phyloP scores from a whole-genome alignment of 2,888 invertebrate species.

The Dasysyrphus albostriatus region DNA sequence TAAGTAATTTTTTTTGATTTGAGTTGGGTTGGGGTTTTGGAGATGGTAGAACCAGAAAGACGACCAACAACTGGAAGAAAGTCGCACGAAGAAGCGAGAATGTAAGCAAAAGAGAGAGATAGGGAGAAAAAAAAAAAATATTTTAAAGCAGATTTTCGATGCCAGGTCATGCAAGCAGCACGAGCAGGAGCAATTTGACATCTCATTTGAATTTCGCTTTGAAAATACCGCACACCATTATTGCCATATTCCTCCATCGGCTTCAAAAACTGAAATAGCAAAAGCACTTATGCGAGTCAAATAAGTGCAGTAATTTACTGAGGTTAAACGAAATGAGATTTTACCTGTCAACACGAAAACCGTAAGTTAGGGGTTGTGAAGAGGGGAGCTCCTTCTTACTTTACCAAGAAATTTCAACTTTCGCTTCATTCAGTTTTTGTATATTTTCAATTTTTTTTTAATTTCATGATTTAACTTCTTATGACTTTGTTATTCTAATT shows the following conservation, averaged over 20 bases:
- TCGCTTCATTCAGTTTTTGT: not conserved
- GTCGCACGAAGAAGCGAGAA: not conserved
- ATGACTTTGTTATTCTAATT: constrained; percentile 25
- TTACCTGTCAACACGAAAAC: constrained; percentile 33
- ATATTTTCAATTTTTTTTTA: not conserved
- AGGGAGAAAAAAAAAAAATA: constrained; percentile 24
- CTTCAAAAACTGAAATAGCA: constrained; percentile 13
- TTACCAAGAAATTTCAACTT: not conserved
- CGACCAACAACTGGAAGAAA: not conserved
- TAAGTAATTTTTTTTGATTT: not conserved
- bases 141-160: constrained; percentile 50
- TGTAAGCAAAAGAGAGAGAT: too few relatives aligned
- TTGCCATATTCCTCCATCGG: not conserved
- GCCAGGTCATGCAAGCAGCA: constrained; percentile 23
- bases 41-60: not conserved
- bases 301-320: constrained; percentile 51
- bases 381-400: not conserved
- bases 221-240: constrained; percentile 14
- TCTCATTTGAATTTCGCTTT: constrained; percentile 41
- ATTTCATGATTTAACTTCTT: not conserved
- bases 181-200: constrained; percentile 37
- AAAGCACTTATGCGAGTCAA: constrained; percentile 14
- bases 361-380: too few relatives aligned
- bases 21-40: not conserved
- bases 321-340: constrained; percentile 45